Base-by-base conservation (phyloP, 2,113 vertebrate species). In the Mus spicilegus region DNA sequence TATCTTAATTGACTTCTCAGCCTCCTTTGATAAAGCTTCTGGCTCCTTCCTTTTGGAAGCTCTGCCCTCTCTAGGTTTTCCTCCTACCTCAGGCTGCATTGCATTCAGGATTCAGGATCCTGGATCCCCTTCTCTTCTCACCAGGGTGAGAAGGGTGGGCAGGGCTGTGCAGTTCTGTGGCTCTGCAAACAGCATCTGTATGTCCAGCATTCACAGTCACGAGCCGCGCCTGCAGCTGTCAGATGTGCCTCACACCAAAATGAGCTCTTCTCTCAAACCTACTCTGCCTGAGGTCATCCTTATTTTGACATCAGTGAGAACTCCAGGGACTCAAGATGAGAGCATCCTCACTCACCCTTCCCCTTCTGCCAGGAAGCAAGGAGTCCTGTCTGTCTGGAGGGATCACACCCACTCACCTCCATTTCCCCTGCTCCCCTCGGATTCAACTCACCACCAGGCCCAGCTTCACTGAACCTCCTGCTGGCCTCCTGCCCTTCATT, bases 141-240 rank as follows among this genome's bases (percentile, higher is more conserved):
- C 46, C 14, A 9, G 30, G 67, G 67, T 69, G 33, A 65, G 30
- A 69, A 69, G 30, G n/a, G 75, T 5, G 19, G 26, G 26, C 76
- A 12, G 8, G 7, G 56, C 33, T 65, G 14, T 12, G 24, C n/a
- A 78, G 33, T n/a, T 73, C 33, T 36, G 7, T 42, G 72, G 33
- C 39, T 61, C 67, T 49, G 26, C 24, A 63, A 75, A 30, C 16
- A 19, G 11, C 0, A 0, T 78, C 70, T 8, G 39, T 42, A 4
- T 75, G 16, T 36, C 7, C 70, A 49, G 28, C 1, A 2, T 49
- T 28, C 81, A 61, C 28, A 54, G 19, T 65, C 69, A 65, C 75
- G 61, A 86, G 8, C n/a, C 0, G 0, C 0, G 7, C 8, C 16
- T 20, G 54, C 3, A 69, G 24, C 19, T 28, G 56, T 3, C 46